phyloP scores from a whole-genome alignment of 2,797 vertebrate genomes.

The Botia almorhae region DNA sequence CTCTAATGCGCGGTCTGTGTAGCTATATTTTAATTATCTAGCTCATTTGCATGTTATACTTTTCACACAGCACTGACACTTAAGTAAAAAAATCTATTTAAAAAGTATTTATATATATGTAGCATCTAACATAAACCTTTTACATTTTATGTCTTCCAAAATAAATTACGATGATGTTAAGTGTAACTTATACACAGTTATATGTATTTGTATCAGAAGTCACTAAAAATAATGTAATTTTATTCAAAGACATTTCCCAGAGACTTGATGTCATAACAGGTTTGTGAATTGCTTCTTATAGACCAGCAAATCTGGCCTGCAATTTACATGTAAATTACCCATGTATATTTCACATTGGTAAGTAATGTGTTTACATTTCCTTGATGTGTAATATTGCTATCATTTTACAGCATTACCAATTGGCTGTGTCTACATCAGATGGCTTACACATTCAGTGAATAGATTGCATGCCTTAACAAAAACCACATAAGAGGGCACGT shows the following conservation, averaged over 20 bases:
- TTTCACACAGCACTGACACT: neutral
- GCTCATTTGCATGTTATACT: neutral
- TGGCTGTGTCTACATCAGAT: constrained; percentile 21
- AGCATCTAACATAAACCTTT: constrained; percentile 18
- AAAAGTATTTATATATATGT: neutral
- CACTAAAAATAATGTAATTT: constrained; percentile 16
- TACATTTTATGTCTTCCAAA: neutral
- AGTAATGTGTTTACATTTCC: constrained; percentile 26
- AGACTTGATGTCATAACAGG: constrained; percentile 2
- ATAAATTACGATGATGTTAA: constrained; percentile 6
- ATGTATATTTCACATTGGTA: constrained; percentile 34
- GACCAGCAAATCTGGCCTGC: constrained; percentile 12
- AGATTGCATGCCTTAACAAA: neutral
- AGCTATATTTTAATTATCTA: neutral
- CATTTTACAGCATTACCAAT: constrained; percentile 20
- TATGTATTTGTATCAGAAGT: constrained; percentile 6
- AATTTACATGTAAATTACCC: constrained; percentile 38
- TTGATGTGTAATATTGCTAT: neutral
- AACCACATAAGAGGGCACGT: neutral
- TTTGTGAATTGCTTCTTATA: neutral
- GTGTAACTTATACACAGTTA: constrained; percentile 7
- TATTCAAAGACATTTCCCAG: constrained; percentile 3
- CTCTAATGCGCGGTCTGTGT: neutral
- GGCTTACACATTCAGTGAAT: neutral
- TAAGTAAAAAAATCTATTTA: neutral